Conservation (phyloP, 2,888 invertebrate genomes). For the Agrilus biguttatus region DNA sequence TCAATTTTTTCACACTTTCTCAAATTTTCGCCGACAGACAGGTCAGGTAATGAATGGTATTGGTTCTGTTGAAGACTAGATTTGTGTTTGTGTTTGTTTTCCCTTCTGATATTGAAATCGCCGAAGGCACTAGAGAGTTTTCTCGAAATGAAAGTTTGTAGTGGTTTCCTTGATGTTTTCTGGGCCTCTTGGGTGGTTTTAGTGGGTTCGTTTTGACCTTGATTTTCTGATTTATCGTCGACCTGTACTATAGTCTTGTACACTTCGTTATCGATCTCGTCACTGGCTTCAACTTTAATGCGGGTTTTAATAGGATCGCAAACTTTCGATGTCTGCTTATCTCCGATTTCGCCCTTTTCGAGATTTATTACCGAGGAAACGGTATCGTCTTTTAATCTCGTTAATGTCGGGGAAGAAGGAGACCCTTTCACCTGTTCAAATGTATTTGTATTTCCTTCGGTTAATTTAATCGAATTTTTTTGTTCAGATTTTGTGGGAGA, state of each 20-base stretch:
- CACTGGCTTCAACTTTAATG: constrained; percentile 17
- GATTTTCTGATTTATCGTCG: constrained; percentile 10
- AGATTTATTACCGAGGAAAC: no score
- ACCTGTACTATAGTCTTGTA: constrained; percentile 26
- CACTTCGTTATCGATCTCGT: constrained; percentile 15
- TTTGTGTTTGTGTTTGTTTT: constrained; percentile 9
- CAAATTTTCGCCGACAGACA: constrained; percentile 52
- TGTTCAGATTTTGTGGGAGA: not conserved
- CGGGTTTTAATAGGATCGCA: constrained; percentile 14
- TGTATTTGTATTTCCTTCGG: no score
- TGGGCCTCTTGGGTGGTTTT: constrained; percentile 29
- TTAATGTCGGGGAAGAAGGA: no score
- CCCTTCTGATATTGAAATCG: constrained; percentile 1
- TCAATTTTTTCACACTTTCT: constrained; percentile 59
- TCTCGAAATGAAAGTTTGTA: constrained; percentile 28
- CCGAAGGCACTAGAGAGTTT: constrained; percentile 12
- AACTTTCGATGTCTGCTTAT: constrained; percentile 2
- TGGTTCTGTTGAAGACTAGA: constrained; percentile 45
- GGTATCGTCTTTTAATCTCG: no score
- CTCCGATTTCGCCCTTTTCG: no score
- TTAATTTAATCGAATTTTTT: not conserved
- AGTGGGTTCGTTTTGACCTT: constrained; percentile 9
- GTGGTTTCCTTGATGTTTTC: constrained; percentile 27
- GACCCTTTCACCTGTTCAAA: no score
- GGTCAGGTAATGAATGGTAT: constrained; percentile 57